These are phyloP conservation scores for Gymnopithys bicolor DNA, from an alignment of 2,797 vertebrate species.

Conservation along the genomic window DNA sequence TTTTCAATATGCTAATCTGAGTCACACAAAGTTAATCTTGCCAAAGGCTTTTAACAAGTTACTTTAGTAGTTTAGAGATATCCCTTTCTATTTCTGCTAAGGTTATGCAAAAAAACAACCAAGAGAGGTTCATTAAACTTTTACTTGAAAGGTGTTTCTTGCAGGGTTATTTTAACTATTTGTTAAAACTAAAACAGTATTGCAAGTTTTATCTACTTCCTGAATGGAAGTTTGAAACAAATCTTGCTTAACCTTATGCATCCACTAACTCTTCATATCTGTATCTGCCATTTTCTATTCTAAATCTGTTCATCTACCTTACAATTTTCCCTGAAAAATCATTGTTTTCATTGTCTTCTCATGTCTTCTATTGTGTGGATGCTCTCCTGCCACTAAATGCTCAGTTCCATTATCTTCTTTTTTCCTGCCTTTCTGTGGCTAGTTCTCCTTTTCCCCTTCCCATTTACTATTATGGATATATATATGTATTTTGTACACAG, in stretches of 20 bases:
- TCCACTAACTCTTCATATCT: neutral
- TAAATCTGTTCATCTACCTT: neutral
- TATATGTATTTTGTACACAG: neutral
- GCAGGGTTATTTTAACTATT: neutral
- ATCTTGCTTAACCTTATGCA: neutral
- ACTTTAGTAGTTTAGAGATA: neutral
- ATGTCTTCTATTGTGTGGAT: neutral
- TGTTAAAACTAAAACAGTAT: neutral
- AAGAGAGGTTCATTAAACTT: neutral
- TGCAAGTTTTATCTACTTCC: neutral
- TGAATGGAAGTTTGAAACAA: neutral
- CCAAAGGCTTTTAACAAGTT: neutral
- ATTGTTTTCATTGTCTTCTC: neutral
- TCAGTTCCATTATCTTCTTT: neutral
- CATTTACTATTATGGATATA: neutral
- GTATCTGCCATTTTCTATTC: neutral
- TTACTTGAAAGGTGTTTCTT: neutral
- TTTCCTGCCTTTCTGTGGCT: neutral
- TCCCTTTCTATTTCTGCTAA: neutral
- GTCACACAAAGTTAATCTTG: neutral
- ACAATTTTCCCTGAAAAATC: neutral
- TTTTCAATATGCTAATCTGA: conserved; percentile 28
- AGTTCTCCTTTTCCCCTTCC: neutral
- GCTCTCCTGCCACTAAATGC: neutral
- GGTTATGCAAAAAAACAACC: neutral